Conservation (phyloP, 2,797 vertebrate genomes). For the Phylloscopus collybita region DNA sequence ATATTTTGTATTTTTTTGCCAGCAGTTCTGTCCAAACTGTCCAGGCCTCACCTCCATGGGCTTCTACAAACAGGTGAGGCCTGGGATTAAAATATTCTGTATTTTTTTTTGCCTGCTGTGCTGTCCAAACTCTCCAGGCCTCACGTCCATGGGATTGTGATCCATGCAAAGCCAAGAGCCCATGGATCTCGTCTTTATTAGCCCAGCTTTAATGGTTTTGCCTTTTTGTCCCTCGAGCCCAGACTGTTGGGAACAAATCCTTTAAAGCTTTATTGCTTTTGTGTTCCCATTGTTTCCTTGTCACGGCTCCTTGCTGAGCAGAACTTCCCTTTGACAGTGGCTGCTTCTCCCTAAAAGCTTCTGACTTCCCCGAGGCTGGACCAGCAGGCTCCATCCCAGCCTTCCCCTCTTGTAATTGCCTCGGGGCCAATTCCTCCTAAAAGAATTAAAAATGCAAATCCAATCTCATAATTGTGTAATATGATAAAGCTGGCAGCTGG, state of each 20-base stretch:
- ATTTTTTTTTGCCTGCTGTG: accelerated
- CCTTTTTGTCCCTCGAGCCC: not conserved
- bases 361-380: constrained; percentile 23
- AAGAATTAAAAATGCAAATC: constrained; percentile 98
- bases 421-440: constrained; percentile 78
- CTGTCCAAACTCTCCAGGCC: not conserved
- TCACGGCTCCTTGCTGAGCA: not conserved
- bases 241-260: not conserved
- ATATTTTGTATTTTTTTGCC: not conserved
- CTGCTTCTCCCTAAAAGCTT: constrained; percentile 74
- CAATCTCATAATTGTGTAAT: constrained; percentile 90
- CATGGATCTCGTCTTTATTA: not conserved
- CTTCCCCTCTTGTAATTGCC: constrained; percentile 74
- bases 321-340: constrained; percentile 63
- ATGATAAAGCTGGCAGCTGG: constrained; percentile 88
- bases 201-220: not conserved
- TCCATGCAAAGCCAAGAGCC: not conserved
- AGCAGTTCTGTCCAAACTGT: not conserved
- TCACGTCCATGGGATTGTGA: not conserved
- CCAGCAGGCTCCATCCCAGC: constrained; percentile 75
- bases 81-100: not conserved
- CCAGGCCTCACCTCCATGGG: not conserved
- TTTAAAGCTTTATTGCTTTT: constrained; percentile 17
- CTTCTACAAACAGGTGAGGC: not conserved
- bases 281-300: constrained; percentile 50